Conservation (phyloP, 2,888 invertebrate species). For the Empis livida region DNA sequence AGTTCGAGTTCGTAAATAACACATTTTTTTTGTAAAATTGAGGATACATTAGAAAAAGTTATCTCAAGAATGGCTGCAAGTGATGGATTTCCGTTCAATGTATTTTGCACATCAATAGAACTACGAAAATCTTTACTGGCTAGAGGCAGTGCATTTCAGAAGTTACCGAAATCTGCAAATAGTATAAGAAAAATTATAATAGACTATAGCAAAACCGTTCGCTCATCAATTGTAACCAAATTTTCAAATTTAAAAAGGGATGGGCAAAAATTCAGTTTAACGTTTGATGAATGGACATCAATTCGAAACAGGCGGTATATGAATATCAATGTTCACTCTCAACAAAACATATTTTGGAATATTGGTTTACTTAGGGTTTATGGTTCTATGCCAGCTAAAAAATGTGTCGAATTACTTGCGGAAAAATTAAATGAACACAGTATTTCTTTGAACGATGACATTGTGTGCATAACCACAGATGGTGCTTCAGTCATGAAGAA, state of each 20-base stretch:
- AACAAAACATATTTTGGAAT: conserved; percentile 1
- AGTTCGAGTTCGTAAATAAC: not conserved
- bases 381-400: conserved; percentile 3
- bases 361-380: not conserved
- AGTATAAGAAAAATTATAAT: not conserved
- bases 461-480: not conserved
- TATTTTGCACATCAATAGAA: not conserved
- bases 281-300: conserved; percentile 5
- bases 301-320: conserved; percentile 1
- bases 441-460: not conserved
- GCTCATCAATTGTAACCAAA: not conserved
- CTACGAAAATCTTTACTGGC: not conserved
- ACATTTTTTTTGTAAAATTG: not conserved
- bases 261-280: not conserved
- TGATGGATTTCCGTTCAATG: not conserved
- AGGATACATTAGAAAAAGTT: not conserved
- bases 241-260: not conserved
- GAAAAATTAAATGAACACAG: not conserved
- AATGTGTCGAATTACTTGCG: not conserved
- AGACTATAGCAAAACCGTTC: not conserved
- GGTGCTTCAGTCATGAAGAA: not conserved
- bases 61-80: not conserved
- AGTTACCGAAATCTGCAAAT: not conserved
- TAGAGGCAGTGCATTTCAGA: not conserved
- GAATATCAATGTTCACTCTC: conserved; percentile 4